These are phyloP conservation scores for Paedocypris sp. DNA, from an alignment of 2,113 vertebrate species.

Conservation along the genomic window DNA sequence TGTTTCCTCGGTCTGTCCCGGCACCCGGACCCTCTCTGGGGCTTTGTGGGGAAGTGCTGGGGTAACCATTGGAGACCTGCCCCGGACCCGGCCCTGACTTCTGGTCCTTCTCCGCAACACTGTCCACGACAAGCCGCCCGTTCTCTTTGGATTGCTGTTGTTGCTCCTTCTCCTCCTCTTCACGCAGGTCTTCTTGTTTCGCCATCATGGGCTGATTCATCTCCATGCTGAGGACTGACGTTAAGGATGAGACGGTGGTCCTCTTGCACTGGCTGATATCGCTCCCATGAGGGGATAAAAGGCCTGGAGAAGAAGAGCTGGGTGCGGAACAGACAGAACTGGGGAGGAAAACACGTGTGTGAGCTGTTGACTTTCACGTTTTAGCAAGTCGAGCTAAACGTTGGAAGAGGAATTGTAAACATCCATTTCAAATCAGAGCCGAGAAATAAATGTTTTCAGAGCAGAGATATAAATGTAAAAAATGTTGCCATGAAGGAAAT, in stretches of 20 bases:
- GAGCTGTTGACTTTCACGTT: neutral
- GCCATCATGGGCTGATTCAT: conserved; percentile 60
- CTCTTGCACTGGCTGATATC: conserved; percentile 42
- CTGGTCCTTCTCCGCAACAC: conserved; percentile 44
- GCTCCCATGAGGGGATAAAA: conserved; percentile 57
- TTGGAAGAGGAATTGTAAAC: too few species aligned
- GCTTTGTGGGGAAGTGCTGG: conserved; percentile 63
- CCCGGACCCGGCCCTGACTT: conserved; percentile 48
- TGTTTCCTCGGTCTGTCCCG: conserved; percentile 35
- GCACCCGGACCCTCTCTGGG: conserved; percentile 48
- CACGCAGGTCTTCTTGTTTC: conserved; percentile 51
- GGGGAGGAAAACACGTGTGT: conserved; percentile 22
- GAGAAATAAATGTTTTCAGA: too few species aligned
- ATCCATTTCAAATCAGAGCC: too few species aligned
- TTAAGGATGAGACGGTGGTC: conserved; percentile 43
- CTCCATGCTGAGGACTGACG: conserved; percentile 67
- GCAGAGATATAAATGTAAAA: too few species aligned
- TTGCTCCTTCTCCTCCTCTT: conserved; percentile 37
- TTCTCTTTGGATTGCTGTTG: conserved; percentile 66
- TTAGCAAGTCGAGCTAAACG: conserved; percentile 10
- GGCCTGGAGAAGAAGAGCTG: neutral
- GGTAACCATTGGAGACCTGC: conserved; percentile 80
- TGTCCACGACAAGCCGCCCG: conserved; percentile 53
- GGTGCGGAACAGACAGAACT: conserved; percentile 1
- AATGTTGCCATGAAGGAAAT: too few species aligned